A percentile compares a stretch with the other conserved stretches of the same genome.
phyloP scores from a whole-genome alignment of 1,140 invertebrate species.

The Heliconius melpomene region DNA sequence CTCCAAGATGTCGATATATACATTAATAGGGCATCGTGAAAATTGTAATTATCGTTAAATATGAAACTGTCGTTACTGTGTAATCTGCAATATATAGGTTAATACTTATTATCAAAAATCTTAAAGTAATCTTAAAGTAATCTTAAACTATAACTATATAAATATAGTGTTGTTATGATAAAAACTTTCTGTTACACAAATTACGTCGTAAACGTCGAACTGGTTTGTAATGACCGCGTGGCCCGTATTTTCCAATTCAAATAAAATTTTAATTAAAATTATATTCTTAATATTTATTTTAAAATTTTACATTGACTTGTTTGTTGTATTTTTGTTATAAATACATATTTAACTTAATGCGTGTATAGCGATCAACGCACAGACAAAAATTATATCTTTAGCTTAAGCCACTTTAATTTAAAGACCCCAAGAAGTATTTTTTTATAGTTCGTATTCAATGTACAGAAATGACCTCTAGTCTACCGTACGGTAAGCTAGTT shows the following conservation, averaged over 20 bases:
- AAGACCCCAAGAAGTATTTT: too few relatives aligned
- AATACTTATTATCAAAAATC: not conserved
- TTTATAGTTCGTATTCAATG: too few relatives aligned
- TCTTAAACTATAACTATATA: not conserved
- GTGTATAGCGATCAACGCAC: too few relatives aligned
- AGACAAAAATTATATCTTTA: too few relatives aligned
- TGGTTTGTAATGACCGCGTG: slow-evolving; percentile 5
- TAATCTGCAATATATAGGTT: not conserved
- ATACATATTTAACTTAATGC: too few relatives aligned
- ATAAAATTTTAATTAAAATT: not conserved
- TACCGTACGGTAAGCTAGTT: too few relatives aligned
- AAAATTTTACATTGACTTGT: not conserved
- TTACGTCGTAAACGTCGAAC: slow-evolving; percentile 8
- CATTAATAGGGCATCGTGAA: not conserved
- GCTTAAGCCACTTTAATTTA: too few relatives aligned
- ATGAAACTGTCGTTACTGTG: not conserved
- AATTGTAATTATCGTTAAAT: not conserved
- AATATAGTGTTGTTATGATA: not conserved
- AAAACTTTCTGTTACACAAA: slow-evolving; percentile 13
- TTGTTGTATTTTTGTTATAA: too few relatives aligned
- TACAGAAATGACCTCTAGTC: too few relatives aligned
- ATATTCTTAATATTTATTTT: not conserved
- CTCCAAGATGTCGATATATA: not conserved
- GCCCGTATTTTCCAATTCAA: slow-evolving; percentile 11
- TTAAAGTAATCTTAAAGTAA: too few relatives aligned